Evolutionary conservation across 37 sponge, comb jelly and placozoan genomes (phyloP).

Genomic region (Chondrilla cf. caribensis): DNA sequence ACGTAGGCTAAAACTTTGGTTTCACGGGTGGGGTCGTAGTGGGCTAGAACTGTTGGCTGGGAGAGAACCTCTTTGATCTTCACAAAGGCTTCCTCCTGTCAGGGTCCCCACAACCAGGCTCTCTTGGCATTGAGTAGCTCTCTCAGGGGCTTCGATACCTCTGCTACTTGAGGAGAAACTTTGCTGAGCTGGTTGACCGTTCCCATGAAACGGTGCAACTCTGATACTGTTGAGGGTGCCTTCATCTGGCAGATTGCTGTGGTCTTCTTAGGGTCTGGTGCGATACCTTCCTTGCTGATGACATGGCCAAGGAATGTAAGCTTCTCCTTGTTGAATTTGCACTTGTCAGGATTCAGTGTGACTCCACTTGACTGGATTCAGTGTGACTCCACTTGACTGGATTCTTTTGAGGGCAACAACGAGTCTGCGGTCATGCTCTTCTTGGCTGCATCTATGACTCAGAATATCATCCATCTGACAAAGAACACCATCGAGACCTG

Average conservation of each 20-base stretch:
- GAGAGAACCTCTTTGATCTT: slow-evolving; percentile 27
- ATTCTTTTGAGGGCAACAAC: slow-evolving; percentile 28
- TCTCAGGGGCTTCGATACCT: slow-evolving; percentile 32
- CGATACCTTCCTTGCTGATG: slow-evolving; percentile 25
- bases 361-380: neutral
- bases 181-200: slow-evolving; percentile 53
- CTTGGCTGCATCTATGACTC: slow-evolving; percentile 18
- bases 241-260: slow-evolving; percentile 32
- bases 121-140: slow-evolving; percentile 36
- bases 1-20: slow-evolving; percentile 29
- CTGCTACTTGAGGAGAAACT: slow-evolving; percentile 36
- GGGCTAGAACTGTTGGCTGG: slow-evolving; percentile 37
- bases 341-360: slow-evolving; percentile 39
- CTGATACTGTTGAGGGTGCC: slow-evolving; percentile 14
- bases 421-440: slow-evolving; percentile 43
- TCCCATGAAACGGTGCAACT: slow-evolving; percentile 43
- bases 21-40: slow-evolving; percentile 29
- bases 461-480: slow-evolving; percentile 45
- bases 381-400: slow-evolving; percentile 26
- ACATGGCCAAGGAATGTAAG: slow-evolving; percentile 39
- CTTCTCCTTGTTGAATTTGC: slow-evolving; percentile 23
- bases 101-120: slow-evolving; percentile 47
- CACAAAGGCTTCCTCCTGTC: slow-evolving; percentile 31
- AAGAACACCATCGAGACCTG: slow-evolving; percentile 37
- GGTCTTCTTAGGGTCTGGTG: slow-evolving; percentile 46